These are phyloP conservation scores for Camponotus fellah DNA, from an alignment of 2,888 invertebrate species.

Conservation along the genomic window DNA sequence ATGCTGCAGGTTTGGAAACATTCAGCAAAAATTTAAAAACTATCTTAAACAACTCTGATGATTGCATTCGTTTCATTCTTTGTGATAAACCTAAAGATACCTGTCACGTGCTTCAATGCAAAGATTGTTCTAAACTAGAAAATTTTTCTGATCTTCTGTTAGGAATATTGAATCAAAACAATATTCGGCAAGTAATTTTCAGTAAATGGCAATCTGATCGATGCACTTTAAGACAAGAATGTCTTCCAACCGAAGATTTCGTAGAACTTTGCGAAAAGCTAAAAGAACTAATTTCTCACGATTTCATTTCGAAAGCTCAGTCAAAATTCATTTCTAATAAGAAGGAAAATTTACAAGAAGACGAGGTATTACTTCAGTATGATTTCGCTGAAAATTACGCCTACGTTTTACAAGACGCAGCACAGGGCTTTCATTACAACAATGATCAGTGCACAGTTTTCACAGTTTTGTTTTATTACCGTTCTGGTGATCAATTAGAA, in stretches of 20 bases:
- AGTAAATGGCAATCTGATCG: too few species aligned
- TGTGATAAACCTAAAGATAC: neutral
- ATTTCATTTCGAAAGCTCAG: neutral
- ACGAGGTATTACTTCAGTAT: too few species aligned
- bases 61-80: neutral
- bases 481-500: too few species aligned
- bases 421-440: too few species aligned
- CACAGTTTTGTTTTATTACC: too few species aligned
- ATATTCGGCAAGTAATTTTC: neutral
- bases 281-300: neutral
- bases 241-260: neutral
- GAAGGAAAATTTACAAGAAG: neutral
- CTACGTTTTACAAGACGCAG: too few species aligned
- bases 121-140: too few species aligned
- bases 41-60: too few species aligned
- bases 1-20: neutral
- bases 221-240: too few species aligned
- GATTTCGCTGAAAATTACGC: too few species aligned
- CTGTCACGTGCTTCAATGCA: neutral
- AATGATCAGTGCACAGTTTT: too few species aligned
- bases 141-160: neutral
- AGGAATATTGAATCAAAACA: neutral
- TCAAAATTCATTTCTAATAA: neutral
- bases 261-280: neutral
- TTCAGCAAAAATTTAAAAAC: too few species aligned